Evolutionary conservation across 2,888 invertebrate species (phyloP), one percentile per base, ranked within the genome.

Genomic region (Idaea straminata): DNA sequence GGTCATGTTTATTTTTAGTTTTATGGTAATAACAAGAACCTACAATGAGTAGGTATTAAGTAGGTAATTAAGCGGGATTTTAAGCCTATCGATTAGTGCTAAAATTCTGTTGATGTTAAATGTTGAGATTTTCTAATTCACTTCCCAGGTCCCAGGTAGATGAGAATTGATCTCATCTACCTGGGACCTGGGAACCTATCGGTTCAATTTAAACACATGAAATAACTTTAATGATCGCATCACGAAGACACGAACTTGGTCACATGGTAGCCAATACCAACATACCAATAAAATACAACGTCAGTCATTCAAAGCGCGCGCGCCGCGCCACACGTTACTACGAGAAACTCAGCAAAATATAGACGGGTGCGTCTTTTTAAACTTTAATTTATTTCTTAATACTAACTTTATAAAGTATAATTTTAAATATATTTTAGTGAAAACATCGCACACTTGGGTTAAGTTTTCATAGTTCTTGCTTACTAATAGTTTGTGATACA

Each of bases 201-300:
- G 62, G 62, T 69, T 69, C 63, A 67, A 61, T 62, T 68, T 69
- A 70, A 65, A 58, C 36, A 65, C 71, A 66, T 62, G 71, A 66
- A 80, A 77, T 74, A 78, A 75, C 59, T 79, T 80, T 82, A 84
- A 85, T 82, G 82, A 81, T 80, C 84, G 77, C 82, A 83, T 87
- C 86, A 85, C 84, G 87, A 86, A 86, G 83, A 81, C 79, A 16
- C 47, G 74, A 73, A 70, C 81, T 76, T 80, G 81, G 84, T 91
- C 91, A 91, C 91, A 90, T 91, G 91, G 75, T 81, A 81, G 77
- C 83, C 71, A 79, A 82, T 83, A 86, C 89, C 91, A 91, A 90
- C 89, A 83, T 88, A 73, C 76, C 81, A 78, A 80, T 74, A 77
- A 70, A 66, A 67, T 64, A 16, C 66, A 75, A 74, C 75, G 74